phyloP scores from a whole-genome alignment of 2,113 vertebrate species.

The Paramormyrops kingsleyae region DNA sequence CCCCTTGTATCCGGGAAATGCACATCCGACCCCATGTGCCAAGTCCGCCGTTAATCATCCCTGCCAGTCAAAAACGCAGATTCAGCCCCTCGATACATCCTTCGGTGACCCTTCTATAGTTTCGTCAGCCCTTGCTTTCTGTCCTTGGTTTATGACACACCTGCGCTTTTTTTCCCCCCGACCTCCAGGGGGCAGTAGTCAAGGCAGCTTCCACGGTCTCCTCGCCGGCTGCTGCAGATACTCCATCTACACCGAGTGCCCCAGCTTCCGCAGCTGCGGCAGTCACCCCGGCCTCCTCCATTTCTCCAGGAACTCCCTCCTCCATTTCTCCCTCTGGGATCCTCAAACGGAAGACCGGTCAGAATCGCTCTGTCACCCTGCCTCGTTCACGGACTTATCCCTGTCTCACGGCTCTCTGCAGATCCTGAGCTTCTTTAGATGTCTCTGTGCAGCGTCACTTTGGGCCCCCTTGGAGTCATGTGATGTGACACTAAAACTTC shows the following conservation, averaged over 20 bases:
- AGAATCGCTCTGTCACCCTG: slow-evolving; percentile 4
- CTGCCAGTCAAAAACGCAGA: neutral
- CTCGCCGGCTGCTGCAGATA: neutral
- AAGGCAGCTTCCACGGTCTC: slow-evolving; percentile 20
- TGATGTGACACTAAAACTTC: neutral
- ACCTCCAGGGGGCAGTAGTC: slow-evolving; percentile 24
- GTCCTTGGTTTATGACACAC: neutral
- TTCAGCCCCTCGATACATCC: neutral
- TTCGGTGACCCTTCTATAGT: neutral
- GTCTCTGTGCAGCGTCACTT: neutral
- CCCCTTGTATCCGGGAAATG: neutral
- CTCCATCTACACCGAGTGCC: slow-evolving; percentile 34
- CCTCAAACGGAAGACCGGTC: slow-evolving; percentile 75
- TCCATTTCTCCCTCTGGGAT: slow-evolving; percentile 55
- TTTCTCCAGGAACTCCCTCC: slow-evolving; percentile 22
- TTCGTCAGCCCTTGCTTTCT: neutral
- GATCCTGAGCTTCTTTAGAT: neutral
- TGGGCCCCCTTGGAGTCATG: neutral
- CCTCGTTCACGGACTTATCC: neutral
- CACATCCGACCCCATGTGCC: neutral
- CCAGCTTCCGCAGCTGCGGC: slow-evolving; percentile 38
- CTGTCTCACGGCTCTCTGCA: neutral
- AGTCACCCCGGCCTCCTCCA: slow-evolving; percentile 25
- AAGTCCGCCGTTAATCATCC: neutral
- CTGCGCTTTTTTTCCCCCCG: neutral